Evolutionary conservation across 2,888 invertebrate genomes (phyloP).

Genomic region (Keiferia lycopersicella): DNA sequence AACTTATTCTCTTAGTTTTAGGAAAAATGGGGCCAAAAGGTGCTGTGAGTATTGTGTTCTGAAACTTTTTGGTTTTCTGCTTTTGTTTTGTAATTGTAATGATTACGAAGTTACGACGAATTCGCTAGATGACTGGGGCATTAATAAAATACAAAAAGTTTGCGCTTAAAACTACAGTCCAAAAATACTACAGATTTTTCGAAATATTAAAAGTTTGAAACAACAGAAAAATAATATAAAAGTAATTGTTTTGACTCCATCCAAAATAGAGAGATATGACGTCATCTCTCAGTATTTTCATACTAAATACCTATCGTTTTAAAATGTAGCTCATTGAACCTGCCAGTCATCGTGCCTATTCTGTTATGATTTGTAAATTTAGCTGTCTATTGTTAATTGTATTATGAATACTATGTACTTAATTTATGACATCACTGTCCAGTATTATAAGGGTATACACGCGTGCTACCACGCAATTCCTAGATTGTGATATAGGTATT

Average conservation of each 20-base stretch:
- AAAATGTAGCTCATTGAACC: too few species aligned
- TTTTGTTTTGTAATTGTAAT: constrained; percentile 38
- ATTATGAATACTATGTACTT: constrained; percentile 22
- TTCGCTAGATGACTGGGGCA: too few species aligned
- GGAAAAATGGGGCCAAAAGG: constrained; percentile 69
- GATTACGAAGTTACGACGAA: neutral
- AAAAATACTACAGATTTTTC: too few species aligned
- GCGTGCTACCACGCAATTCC: constrained; percentile 71
- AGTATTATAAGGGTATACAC: constrained; percentile 52
- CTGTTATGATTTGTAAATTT: constrained; percentile 6
- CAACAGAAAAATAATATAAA: too few species aligned
- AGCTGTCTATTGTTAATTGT: constrained; percentile 35
- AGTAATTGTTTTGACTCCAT: too few species aligned
- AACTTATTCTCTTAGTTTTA: constrained; percentile 55
- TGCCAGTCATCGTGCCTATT: too few species aligned
- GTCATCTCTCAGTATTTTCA: too few species aligned
- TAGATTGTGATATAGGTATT: constrained; percentile 77
- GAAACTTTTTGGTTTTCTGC: constrained; percentile 55
- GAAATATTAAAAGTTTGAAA: too few species aligned
- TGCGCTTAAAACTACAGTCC: too few species aligned
- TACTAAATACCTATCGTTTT: too few species aligned
- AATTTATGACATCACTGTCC: constrained; percentile 48
- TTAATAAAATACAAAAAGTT: too few species aligned
- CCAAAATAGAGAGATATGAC: too few species aligned
- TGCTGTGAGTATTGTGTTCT: constrained; percentile 64